Evolutionary conservation across 2,113 vertebrate species (phyloP).

Genomic region (Percina caprodes): DNA sequence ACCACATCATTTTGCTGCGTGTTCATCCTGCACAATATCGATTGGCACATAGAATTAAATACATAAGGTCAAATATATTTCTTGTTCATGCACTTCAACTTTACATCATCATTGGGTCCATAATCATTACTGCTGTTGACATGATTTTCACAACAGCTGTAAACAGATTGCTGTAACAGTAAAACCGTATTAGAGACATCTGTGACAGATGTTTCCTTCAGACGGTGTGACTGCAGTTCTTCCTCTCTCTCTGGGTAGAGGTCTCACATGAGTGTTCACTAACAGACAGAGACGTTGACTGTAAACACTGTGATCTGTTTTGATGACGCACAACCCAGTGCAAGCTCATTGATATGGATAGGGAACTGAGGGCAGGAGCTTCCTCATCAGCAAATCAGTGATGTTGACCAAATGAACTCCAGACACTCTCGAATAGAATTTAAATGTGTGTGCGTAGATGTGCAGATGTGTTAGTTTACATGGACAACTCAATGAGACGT

Average conservation of each 20-base stretch:
- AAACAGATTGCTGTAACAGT: conserved; percentile 18
- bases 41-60: not conserved
- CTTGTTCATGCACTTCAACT: not conserved
- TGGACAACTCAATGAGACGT: not conserved
- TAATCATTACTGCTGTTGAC: conserved; percentile 7
- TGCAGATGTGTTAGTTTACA: not conserved
- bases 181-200: not conserved
- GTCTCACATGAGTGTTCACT: conserved; percentile 50
- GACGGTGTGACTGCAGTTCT: not conserved
- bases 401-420: conserved; percentile 38
- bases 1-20: not conserved
- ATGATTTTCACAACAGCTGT: conserved; percentile 6
- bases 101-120: not conserved
- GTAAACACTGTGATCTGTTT: conserved; percentile 73
- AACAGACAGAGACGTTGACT: conserved; percentile 63
- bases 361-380: conserved; percentile 59
- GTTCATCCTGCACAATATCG: not conserved
- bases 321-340: conserved; percentile 71
- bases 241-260: conserved; percentile 17
- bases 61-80: not conserved
- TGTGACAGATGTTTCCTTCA: not conserved
- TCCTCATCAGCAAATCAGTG: conserved; percentile 59
- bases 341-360: conserved; percentile 64
- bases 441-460: not conserved
- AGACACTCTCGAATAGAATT: not conserved